Base-by-base conservation (phyloP, 2,888 invertebrate species). In the Melanchra persicariae region DNA sequence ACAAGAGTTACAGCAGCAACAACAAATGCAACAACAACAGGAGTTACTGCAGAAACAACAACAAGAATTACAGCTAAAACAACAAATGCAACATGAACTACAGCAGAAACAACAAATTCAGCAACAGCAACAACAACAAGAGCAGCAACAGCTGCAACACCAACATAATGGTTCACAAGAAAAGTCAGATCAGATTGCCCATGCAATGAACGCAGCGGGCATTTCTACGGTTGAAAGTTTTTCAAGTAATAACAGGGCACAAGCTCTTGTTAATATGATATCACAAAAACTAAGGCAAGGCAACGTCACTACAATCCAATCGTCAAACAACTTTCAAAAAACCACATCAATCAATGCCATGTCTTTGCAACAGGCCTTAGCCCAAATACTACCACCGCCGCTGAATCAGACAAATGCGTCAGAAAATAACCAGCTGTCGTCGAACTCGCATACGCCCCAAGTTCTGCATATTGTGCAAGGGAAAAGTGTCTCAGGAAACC, bases 401-500 rank as follows among this genome's bases (percentile, higher is more conserved):
- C 83, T 96, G 10, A 96, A 94, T 81, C 94, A 94, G 82, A 90
- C 92, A 5, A 91, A 87, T 82, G 61, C 84, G 3, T 70, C 88
- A 30, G 94, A 94, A 58, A 91, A 84, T 75, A 90, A 88, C 74
- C 92, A 92, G 70, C 89, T 90, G 69, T 75, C 88, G 30, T 82
- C 88, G 49, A 92, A 87, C 76, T 73, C 88, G 30, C 84, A 87
- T 1, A 82, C 90, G 15, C 90, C 94, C 2, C 96, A 95, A 88
- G 93, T 96, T 54, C 87, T 96, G 52, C 96, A 96, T 85, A 95
- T 96, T 63, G 94, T 96, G 0, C 96, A 96, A 90, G 94, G 95
- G 0, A 96, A 96, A 84, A 94, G 92, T 86, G 82, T 91, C 49
- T 84, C 91, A n/a, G 91, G 93, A 6, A 91, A 92, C 22, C 94